Percentiles rank a stretch among this genome's conserved stretches.
Evolutionary conservation across 2,113 vertebrate genomes (phyloP).

Genomic region (Notarius quadriscutis): DNA sequence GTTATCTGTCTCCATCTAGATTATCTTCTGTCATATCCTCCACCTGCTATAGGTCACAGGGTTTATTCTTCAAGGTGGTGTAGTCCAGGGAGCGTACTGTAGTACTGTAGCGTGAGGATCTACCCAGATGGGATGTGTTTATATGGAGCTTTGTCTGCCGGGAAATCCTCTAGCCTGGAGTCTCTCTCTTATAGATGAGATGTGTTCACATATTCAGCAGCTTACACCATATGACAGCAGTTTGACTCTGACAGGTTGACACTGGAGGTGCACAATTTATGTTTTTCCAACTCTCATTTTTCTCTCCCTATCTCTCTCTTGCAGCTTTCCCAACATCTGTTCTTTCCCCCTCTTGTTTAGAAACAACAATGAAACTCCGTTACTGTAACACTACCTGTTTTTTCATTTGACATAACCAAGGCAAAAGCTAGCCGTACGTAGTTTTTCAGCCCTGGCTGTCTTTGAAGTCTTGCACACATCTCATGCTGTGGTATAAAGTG

Average conservation of each 20-base stretch:
- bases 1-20: background rate
- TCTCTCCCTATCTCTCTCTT: background rate
- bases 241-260: slow-evolving; percentile 25
- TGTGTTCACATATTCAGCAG: slow-evolving; percentile 34
- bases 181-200: slow-evolving; percentile 15
- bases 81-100: background rate
- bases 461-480: slow-evolving; percentile 1
- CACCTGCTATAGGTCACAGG: slow-evolving; percentile 17
- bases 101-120: background rate
- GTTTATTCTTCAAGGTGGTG: slow-evolving; percentile 16
- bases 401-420: slow-evolving; percentile 14
- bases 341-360: background rate
- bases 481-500: slow-evolving; percentile 9
- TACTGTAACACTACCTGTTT: background rate
- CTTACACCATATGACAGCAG: slow-evolving; percentile 4
- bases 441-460: background rate
- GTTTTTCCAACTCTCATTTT: background rate
- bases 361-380: background rate
- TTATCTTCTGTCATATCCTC: background rate
- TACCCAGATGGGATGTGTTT: background rate
- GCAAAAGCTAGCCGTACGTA: background rate
- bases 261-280: slow-evolving; percentile 3
- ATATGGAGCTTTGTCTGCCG: background rate
- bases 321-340: background rate
- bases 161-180: slow-evolving; percentile 11